Percentiles rank a stretch among this genome's conserved stretches.
Conservation (phyloP, 2,888 invertebrate species). For the Ormyrus labotus region DNA sequence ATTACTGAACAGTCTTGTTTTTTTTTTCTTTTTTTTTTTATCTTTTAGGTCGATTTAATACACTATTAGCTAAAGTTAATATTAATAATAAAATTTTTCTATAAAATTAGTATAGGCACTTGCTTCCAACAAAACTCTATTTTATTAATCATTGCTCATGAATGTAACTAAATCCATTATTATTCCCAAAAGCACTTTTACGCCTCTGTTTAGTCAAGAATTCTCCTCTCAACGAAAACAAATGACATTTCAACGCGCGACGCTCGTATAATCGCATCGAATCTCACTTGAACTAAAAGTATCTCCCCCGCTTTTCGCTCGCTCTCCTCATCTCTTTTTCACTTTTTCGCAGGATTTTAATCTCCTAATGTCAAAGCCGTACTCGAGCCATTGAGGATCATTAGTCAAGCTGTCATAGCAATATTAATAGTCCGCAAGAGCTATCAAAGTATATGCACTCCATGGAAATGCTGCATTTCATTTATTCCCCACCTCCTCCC, state of each 20-base stretch:
- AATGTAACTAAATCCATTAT: constrained; percentile 24
- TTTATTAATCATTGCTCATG: neutral
- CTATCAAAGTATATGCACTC: constrained; percentile 48
- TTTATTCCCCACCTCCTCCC: constrained; percentile 65
- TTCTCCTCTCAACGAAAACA: constrained; percentile 65
- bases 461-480: constrained; percentile 68
- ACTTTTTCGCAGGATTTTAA: constrained; percentile 71
- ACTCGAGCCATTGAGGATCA: constrained; percentile 70
- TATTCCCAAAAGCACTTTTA: constrained; percentile 25
- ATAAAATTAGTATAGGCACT: no score
- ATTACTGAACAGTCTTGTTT: neutral
- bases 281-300: constrained; percentile 56
- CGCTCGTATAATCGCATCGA: constrained; percentile 66
- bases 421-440: constrained; percentile 74
- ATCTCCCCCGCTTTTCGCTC: constrained; percentile 18
- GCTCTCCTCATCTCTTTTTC: constrained; percentile 35
- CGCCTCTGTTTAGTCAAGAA: neutral
- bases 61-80: no score
- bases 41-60: no score
- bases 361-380: constrained; percentile 75
- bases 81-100: no score
- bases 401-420: constrained; percentile 75
- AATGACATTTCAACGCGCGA: constrained; percentile 62
- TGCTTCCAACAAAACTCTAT: no score
- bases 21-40: no score